phyloP scores from a whole-genome alignment of 2,113 vertebrate genomes.

The Nyctereutes procyonoides region DNA sequence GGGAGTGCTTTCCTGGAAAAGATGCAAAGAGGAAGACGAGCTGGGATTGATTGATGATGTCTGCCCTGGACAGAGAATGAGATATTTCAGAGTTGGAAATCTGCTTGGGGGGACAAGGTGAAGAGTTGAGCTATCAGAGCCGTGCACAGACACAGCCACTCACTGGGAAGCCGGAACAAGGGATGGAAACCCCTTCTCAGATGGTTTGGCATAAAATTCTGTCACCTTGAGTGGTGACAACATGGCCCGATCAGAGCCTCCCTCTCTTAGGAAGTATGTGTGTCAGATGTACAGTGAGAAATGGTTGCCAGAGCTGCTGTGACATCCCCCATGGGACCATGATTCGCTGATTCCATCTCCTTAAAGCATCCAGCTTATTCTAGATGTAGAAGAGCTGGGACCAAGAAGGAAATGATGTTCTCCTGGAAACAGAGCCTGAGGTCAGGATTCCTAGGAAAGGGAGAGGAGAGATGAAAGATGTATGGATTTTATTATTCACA shows the following conservation, averaged over 20 bases:
- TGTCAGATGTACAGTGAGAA: neutral
- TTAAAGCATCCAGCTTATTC: neutral
- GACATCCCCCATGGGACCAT: neutral
- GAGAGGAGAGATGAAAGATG: neutral
- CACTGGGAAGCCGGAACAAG: neutral
- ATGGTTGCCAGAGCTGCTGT: neutral
- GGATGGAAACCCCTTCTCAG: neutral
- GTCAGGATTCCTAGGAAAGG: neutral
- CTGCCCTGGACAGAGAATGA: neutral
- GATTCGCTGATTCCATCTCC: neutral
- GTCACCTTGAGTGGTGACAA: neutral
- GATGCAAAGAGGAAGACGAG: neutral
- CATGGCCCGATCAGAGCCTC: too few relatives aligned
- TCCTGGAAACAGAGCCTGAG: neutral
- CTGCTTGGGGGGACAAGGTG: neutral
- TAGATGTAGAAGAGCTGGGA: neutral
- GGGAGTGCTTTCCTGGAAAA: neutral
- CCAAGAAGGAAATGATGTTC: neutral
- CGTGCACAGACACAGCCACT: accelerated
- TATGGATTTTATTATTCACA: neutral
- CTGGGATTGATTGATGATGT: neutral
- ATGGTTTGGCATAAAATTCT: neutral
- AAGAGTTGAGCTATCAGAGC: neutral
- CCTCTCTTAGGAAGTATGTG: accelerated
- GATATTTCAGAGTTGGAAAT: neutral